These are phyloP conservation scores for Gobiocypris rarus DNA, from an alignment of 2,113 vertebrate genomes.

Conservation along the genomic window DNA sequence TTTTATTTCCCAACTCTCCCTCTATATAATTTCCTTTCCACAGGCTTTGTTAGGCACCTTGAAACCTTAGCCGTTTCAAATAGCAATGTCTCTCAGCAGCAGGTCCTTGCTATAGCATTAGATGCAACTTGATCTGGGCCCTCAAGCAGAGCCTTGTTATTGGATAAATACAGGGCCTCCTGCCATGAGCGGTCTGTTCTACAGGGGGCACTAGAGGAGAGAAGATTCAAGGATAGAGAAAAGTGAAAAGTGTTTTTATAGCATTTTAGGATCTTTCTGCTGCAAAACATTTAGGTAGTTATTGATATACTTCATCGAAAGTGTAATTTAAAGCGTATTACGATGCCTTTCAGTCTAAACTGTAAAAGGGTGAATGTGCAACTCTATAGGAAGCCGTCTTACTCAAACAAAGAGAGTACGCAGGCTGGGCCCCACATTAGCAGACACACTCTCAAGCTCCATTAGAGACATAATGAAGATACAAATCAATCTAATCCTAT, in stretches of 20 bases:
- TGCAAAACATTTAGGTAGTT: neutral
- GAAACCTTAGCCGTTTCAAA: constrained; percentile 61
- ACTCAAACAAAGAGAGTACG: neutral
- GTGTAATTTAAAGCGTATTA: neutral
- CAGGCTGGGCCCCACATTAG: constrained; percentile 8
- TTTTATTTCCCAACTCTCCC: constrained; percentile 44
- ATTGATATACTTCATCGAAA: neutral
- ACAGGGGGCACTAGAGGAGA: constrained; percentile 57
- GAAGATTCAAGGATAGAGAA: constrained; percentile 27
- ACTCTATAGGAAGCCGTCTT: constrained; percentile 22
- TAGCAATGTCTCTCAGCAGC: constrained; percentile 61
- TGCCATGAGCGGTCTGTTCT: constrained; percentile 10
- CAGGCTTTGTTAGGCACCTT: constrained; percentile 61
- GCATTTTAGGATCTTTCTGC: neutral
- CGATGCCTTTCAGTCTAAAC: neutral
- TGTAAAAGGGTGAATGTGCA: neutral
- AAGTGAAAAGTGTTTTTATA: neutral
- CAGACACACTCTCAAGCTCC: constrained; percentile 31
- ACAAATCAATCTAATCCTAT: constrained; percentile 50
- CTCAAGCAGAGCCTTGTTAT: constrained; percentile 58
- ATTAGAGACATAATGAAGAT: constrained; percentile 52
- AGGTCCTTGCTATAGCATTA: constrained; percentile 62
- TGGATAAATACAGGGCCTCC: constrained; percentile 59
- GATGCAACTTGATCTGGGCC: constrained; percentile 60
- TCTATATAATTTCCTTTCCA: constrained; percentile 56